phyloP scores from a whole-genome alignment of 2,113 vertebrate genomes.

The Numenius arquata region DNA sequence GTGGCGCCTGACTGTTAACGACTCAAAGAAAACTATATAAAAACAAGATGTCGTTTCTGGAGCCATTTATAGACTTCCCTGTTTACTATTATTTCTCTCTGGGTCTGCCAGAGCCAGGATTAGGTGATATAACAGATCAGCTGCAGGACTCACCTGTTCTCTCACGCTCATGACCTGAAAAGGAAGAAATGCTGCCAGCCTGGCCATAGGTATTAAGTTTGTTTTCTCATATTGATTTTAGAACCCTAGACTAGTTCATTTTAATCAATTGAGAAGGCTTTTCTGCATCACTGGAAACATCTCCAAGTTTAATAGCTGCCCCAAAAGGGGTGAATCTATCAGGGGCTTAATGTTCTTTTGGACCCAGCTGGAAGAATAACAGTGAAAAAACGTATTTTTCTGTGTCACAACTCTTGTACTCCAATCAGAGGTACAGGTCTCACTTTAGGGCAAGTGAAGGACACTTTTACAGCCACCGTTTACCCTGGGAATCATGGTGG shows the following conservation, averaged over 20 bases:
- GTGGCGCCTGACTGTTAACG: conserved; percentile 72
- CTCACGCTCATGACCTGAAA: neutral
- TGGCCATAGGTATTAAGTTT: neutral
- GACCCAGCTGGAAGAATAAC: neutral
- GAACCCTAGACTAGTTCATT: neutral
- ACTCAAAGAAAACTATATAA: conserved; percentile 68
- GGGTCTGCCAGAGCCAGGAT: neutral
- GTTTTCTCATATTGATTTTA: neutral
- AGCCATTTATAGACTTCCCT: conserved; percentile 66
- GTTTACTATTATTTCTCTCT: conserved; percentile 41
- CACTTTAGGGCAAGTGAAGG: neutral
- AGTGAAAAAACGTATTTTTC: neutral
- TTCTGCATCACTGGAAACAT: neutral
- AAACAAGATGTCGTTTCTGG: conserved; percentile 72
- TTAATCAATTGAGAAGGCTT: neutral
- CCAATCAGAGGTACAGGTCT: neutral
- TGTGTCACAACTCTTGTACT: neutral
- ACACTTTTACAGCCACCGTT: neutral
- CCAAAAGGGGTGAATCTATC: neutral
- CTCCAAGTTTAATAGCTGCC: neutral
- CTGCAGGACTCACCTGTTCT: conserved; percentile 25
- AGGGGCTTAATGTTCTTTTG: neutral
- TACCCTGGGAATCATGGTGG: neutral
- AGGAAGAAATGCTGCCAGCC: neutral
- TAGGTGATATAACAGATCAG: conserved; percentile 4